Conservation (phyloP, 2,797 vertebrate genomes). For the Sphaeramia orbicularis region DNA sequence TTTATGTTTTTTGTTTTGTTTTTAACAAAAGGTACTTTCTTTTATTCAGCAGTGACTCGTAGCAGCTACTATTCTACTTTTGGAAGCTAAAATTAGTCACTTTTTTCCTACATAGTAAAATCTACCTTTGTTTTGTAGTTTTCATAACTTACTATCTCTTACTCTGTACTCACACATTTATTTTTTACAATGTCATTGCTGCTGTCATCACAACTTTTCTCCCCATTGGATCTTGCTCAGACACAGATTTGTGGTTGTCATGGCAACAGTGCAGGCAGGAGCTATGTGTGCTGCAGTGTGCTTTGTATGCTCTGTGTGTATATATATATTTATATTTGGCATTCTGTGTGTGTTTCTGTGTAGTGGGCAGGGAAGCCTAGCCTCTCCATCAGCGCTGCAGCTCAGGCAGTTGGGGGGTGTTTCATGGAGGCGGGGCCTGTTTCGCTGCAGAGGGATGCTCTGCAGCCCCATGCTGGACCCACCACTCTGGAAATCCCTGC, state of each 20-base stretch:
- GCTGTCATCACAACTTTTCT: constrained; percentile 49
- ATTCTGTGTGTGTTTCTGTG: constrained; percentile 23
- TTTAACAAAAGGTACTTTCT: too few relatives aligned
- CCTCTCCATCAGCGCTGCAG: constrained; percentile 55
- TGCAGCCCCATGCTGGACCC: constrained; percentile 60
- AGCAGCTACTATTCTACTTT: too few relatives aligned
- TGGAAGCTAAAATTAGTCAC: too few relatives aligned
- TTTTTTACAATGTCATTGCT: constrained; percentile 1
- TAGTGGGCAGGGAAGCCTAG: constrained; percentile 37
- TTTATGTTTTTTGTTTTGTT: too few relatives aligned
- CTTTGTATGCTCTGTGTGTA: constrained; percentile 18
- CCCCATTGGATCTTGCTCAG: constrained; percentile 21
- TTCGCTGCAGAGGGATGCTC: constrained; percentile 80
- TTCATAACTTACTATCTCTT: too few relatives aligned
- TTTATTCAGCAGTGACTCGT: too few relatives aligned
- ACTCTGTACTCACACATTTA: too few relatives aligned
- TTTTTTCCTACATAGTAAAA: too few relatives aligned
- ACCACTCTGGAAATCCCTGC: constrained; percentile 68
- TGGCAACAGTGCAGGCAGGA: constrained; percentile 73
- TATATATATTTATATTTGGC: constrained; percentile 21
- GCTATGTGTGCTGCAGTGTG: constrained; percentile 31
- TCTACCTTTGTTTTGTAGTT: too few relatives aligned
- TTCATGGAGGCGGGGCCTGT: constrained; percentile 75
- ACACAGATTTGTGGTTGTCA: constrained; percentile 75
- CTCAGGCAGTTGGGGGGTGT: constrained; percentile 46